These are phyloP conservation scores for Trochalopteron elliotii DNA, from an alignment of 2,113 vertebrate genomes.

Conservation along the genomic window DNA sequence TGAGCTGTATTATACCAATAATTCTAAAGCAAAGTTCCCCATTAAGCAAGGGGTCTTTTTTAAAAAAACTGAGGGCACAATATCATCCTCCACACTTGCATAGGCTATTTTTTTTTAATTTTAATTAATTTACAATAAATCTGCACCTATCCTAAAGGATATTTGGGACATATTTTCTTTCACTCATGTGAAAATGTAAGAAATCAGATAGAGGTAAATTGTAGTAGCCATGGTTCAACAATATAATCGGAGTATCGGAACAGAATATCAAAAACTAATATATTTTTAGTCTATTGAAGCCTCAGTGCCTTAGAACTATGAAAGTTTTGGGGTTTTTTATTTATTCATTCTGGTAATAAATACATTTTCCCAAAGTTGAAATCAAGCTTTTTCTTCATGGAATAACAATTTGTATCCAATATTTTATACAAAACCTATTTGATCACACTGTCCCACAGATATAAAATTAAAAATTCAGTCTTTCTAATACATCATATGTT, in stretches of 20 bases:
- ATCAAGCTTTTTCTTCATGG: background rate
- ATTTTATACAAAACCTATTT: background rate
- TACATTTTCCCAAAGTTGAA: conserved; percentile 15
- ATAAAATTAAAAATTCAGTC: background rate
- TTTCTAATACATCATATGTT: background rate
- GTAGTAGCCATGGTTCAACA: conserved; percentile 44
- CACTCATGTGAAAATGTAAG: conserved; percentile 33
- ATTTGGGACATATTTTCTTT: conserved; percentile 45
- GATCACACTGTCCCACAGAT: background rate
- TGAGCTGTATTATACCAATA: background rate
- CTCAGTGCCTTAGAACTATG: background rate
- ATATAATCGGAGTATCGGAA: conserved; percentile 42
- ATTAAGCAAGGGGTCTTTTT: background rate
- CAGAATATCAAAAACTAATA: conserved; percentile 38
- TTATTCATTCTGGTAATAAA: conserved; percentile 15
- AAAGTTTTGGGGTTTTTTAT: background rate
- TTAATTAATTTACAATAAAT: conserved; percentile 4
- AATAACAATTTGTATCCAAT: background rate
- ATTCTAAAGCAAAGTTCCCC: background rate
- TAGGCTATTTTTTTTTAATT: background rate
- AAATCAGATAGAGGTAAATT: conserved; percentile 49
- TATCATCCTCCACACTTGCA: background rate
- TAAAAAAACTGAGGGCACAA: background rate
- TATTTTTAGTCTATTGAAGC: background rate
- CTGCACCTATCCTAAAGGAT: conserved; percentile 18